Base-by-base conservation (phyloP, 1,140 invertebrate genomes). In the Homalodisca vitripennis region DNA sequence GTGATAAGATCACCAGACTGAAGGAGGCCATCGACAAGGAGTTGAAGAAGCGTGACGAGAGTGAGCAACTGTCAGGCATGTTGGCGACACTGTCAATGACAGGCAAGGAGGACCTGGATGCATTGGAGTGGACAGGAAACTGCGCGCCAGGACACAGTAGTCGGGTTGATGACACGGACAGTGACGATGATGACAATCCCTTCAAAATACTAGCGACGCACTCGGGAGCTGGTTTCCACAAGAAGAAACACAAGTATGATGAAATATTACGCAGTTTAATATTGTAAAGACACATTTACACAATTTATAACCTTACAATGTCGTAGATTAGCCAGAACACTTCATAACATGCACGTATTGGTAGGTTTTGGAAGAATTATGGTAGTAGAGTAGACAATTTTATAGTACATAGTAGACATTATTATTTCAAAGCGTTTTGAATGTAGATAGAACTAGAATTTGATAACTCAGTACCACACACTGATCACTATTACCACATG, bases 41-140 rank as follows among this genome's bases (percentile, higher is more conserved):
- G 78, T 75, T 91, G 20, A 74, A 82, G 46, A 74, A 77, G 29
- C 84, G 83, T 51, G 77, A 86, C 74, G 80, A 88, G 73, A 76
- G 88, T 27, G 84, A 89, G 20, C 75, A 84, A 71, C 79, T 87
- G 27, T 84, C 85, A 55, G 75, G 79, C 60, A 77, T 89, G 30
- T 75, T 91, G 0, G 84, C 85, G 22, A 80, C 81, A 64, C 77
- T 90, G 34, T 88, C 86, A 69, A 82, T 90, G 66, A 83, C 79
- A 51, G 84, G 85, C 27, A 84, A 85, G 75, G 76, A 80, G 29
- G 80, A 80, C 1, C 79, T 89, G 31, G 84, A 84, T 74, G 81
- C 86, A 75, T 75, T 91, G 3, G 89, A 90, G 81, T 90, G 89
- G 89, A 82, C 84, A 69, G 85, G 86, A 32, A 82, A 82, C 75